phyloP scores from a whole-genome alignment of 2,113 vertebrate genomes.

The Chionodraco myersi region DNA sequence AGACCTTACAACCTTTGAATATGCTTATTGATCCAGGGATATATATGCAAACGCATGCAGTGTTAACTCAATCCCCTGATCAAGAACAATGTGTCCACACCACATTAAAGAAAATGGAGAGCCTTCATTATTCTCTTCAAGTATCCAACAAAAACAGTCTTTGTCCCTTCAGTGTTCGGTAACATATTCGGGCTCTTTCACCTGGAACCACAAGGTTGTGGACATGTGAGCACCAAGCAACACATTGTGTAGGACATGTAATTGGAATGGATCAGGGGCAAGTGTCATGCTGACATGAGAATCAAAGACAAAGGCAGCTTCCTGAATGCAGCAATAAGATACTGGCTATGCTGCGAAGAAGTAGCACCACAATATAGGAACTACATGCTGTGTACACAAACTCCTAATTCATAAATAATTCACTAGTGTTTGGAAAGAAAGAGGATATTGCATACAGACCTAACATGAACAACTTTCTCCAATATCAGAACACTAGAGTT shows the following conservation, averaged over 20 bases:
- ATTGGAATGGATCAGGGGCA: background rate
- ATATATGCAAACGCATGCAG: conserved; percentile 14
- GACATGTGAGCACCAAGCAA: background rate
- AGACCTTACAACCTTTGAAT: background rate
- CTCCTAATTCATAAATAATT: conserved; percentile 10
- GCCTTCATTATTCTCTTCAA: conserved; percentile 15
- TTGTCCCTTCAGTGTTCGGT: background rate
- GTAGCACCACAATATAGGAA: background rate
- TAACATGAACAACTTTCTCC: background rate
- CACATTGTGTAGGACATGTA: conserved; percentile 1
- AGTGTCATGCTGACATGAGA: background rate
- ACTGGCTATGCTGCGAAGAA: background rate
- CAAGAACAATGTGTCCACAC: too few species aligned
- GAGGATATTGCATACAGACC: background rate
- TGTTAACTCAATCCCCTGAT: background rate
- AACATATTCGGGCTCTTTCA: conserved; percentile 43
- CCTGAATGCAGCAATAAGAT: background rate
- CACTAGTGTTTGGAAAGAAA: conserved; percentile 34
- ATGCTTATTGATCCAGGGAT: background rate
- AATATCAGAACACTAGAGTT: too few species aligned
- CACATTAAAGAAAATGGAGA: too few species aligned
- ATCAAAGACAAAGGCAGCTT: background rate
- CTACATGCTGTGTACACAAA: conserved; percentile 13
- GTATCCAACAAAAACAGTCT: background rate
- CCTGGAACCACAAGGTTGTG: background rate